These are phyloP conservation scores for Gadopsis marmoratus DNA, from an alignment of 2,797 vertebrate species.

Conservation along the genomic window DNA sequence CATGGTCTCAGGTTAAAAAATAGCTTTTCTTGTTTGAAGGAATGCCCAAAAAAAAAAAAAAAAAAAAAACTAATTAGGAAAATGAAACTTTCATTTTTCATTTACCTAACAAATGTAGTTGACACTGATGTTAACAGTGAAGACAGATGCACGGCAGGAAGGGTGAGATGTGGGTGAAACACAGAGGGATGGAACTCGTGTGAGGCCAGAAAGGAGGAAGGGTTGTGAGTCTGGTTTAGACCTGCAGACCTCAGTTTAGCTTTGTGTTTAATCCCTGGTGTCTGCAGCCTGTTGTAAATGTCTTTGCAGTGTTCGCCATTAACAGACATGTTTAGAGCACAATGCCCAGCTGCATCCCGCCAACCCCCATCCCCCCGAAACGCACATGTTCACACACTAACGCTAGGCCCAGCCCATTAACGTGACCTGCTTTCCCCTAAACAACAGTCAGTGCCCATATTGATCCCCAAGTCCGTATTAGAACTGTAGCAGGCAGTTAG, in stretches of 20 bases:
- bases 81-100: conserved; percentile 70
- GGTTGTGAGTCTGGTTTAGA: conserved; percentile 63
- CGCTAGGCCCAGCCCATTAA: conserved; percentile 61
- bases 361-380: conserved; percentile 4
- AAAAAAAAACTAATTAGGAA: conserved; percentile 68
- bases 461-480: conserved; percentile 69
- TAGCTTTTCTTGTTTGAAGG: conserved; percentile 51
- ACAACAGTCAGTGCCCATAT: conserved; percentile 67
- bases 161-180: conserved; percentile 47
- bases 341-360: conserved; percentile 68
- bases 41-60: conserved; percentile 44
- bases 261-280: conserved; percentile 78
- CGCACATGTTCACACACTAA: conserved; percentile 55
- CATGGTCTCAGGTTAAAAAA: conserved; percentile 57
- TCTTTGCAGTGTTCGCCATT: conserved; percentile 56
- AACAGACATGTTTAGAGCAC: conserved; percentile 63
- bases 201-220: conserved; percentile 30
- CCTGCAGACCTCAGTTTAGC: conserved; percentile 66
- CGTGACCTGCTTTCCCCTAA: conserved; percentile 69
- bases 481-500: conserved; percentile 53
- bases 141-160: conserved; percentile 61
- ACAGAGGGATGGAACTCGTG: conserved; percentile 17
- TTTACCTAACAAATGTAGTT: conserved; percentile 63
- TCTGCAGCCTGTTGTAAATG: conserved; percentile 77
- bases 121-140: conserved; percentile 53